A percentile compares a stretch with the other conserved stretches of the same genome.
Evolutionary conservation across 2,888 invertebrate genomes (phyloP).

Genomic region (Torymus auratus): DNA sequence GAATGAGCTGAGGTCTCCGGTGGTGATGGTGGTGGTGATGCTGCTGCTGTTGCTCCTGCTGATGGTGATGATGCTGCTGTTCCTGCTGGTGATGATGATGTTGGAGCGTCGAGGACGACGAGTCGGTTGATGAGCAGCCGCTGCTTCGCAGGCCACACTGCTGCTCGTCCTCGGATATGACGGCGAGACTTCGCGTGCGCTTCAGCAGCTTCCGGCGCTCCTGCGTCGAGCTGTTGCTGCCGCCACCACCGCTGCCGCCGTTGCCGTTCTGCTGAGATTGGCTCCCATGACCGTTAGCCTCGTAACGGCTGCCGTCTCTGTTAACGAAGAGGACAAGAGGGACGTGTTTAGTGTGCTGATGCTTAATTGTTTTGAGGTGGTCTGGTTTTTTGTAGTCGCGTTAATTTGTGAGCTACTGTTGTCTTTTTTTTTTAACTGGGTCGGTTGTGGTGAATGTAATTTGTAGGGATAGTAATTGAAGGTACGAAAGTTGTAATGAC

Average conservation of each 20-base stretch:
- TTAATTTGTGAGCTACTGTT: too few relatives aligned
- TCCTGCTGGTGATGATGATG: background rate
- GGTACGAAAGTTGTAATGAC: too few relatives aligned
- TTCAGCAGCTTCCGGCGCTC: constrained; percentile 78
- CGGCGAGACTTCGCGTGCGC: constrained; percentile 85
- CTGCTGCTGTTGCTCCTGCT: too few relatives aligned
- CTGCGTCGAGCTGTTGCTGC: constrained; percentile 62
- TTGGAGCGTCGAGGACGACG: constrained; percentile 22
- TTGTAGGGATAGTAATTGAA: too few relatives aligned
- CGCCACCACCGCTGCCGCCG: too few relatives aligned
- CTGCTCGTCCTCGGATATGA: constrained; percentile 88
- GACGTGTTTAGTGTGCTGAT: background rate
- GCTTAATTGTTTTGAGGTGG: background rate
- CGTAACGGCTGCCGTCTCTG: constrained; percentile 70
- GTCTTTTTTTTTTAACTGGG: too few relatives aligned
- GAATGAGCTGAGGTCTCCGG: constrained; percentile 86
- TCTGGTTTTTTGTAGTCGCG: background rate
- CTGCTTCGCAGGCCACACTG: background rate
- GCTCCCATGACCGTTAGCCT: constrained; percentile 61
- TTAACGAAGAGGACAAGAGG: background rate
- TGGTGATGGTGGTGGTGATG: background rate
- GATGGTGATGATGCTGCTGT: too few relatives aligned
- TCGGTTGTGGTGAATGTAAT: too few relatives aligned
- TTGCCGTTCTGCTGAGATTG: constrained; percentile 4
- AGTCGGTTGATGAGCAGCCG: constrained; percentile 29